Percentiles rank a stretch among this genome's conserved stretches.
phyloP scores from a whole-genome alignment of 2,797 vertebrate genomes.

The Schizothorax lantsangensis region DNA sequence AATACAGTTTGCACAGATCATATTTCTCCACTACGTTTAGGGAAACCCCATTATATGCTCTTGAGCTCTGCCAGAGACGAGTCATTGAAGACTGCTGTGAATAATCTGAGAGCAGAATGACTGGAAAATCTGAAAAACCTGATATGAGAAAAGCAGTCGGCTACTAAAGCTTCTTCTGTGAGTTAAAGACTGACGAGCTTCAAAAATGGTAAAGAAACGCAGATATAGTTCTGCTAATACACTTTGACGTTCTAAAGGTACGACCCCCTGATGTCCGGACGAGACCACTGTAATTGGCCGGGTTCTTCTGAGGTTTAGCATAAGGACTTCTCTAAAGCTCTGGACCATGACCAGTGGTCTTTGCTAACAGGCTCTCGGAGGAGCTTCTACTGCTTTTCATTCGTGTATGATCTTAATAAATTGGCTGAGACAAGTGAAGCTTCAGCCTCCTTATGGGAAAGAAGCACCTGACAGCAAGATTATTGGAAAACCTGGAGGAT shows the following conservation, averaged over 20 bases:
- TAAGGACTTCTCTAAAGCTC: constrained; percentile 49
- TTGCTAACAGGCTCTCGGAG: constrained; percentile 49
- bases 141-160: constrained; percentile 48
- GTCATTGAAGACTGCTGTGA: constrained; percentile 38
- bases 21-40: constrained; percentile 29
- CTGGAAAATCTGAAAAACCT: constrained; percentile 58
- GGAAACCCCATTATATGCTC: constrained; percentile 13
- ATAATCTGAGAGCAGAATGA: constrained; percentile 27
- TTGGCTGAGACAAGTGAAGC: constrained; percentile 45
- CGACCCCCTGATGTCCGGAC: constrained; percentile 38
- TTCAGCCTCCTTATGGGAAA: constrained; percentile 46
- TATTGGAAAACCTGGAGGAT: constrained; percentile 54
- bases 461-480: constrained; percentile 62
- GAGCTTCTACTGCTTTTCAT: constrained; percentile 39
- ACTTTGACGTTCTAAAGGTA: constrained; percentile 37
- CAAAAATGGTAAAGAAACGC: constrained; percentile 35
- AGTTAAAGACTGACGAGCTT: constrained; percentile 38
- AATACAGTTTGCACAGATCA: constrained; percentile 13
- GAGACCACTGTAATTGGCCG: constrained; percentile 28
- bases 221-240: constrained; percentile 34
- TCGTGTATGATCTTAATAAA: constrained; percentile 53
- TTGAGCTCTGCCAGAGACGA: constrained; percentile 44
- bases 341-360: constrained; percentile 50
- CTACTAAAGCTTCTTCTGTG: constrained; percentile 23
- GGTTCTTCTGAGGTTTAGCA: constrained; percentile 41